Evolutionary conservation across 2,888 invertebrate species (phyloP).

Genomic region (Epirrita christyi): DNA sequence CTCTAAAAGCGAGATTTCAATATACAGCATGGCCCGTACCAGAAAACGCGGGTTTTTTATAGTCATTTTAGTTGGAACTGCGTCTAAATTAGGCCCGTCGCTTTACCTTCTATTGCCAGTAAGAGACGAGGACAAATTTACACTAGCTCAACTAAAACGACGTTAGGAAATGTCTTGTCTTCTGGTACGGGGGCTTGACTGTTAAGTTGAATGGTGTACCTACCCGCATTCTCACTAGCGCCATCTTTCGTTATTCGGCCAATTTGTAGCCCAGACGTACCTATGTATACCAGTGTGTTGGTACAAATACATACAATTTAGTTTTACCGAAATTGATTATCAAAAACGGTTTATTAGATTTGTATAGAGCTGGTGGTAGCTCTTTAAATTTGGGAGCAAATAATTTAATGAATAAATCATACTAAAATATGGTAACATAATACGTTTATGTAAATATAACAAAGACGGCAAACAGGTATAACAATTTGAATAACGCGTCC

Average conservation of each 20-base stretch:
- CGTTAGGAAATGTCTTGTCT: slow-evolving; percentile 4
- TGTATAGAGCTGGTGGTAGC: slow-evolving; percentile 14
- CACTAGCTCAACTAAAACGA: neutral
- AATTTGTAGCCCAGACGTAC: slow-evolving; percentile 38
- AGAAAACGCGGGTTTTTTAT: neutral
- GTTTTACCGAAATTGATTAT: slow-evolving; percentile 8
- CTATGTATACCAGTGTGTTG: slow-evolving; percentile 32
- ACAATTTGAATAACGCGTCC: neutral
- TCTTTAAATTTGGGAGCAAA: slow-evolving; percentile 5
- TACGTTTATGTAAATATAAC: slow-evolving; percentile 15
- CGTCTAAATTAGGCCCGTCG: neutral
- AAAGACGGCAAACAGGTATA: slow-evolving; percentile 17
- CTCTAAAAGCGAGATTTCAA: slow-evolving; percentile 27
- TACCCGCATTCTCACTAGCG: slow-evolving; percentile 43
- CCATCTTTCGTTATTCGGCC: slow-evolving; percentile 36
- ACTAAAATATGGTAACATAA: slow-evolving; percentile 10
- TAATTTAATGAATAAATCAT: slow-evolving; percentile 19
- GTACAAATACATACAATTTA: slow-evolving; percentile 34
- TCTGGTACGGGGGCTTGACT: neutral
- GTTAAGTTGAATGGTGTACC: slow-evolving; percentile 26
- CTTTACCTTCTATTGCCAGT: neutral
- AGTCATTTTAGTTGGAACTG: neutral
- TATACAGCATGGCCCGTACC: slow-evolving; percentile 18
- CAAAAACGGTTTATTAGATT: neutral
- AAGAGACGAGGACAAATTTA: neutral